These are phyloP conservation scores for Girardia tigrina DNA, from an alignment of 2,888 invertebrate genomes.

Conservation along the genomic window DNA sequence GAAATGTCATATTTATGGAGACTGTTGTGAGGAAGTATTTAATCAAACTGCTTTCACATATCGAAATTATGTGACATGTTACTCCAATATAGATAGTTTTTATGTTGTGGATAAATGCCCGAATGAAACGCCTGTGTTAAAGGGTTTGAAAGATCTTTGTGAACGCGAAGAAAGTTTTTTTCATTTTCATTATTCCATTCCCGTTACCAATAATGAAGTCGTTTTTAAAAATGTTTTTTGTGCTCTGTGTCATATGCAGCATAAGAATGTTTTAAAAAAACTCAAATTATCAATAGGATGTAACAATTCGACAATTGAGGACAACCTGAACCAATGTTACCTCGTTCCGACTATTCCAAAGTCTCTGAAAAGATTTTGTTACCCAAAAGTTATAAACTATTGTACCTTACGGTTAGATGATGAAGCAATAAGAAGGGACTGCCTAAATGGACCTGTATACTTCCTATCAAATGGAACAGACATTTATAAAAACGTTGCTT, in stretches of 20 bases:
- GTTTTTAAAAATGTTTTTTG: constrained; percentile 1
- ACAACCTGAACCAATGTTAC: background rate
- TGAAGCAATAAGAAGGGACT: background rate
- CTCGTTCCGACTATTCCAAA: background rate
- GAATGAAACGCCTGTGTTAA: background rate
- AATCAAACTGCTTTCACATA: background rate
- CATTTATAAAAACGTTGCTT: background rate
- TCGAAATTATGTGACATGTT: background rate
- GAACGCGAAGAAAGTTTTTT: background rate
- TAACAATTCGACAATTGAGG: background rate
- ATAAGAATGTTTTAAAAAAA: background rate
- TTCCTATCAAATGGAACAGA: background rate
- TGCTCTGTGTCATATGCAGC: background rate
- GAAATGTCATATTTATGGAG: background rate
- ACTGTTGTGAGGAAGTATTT: constrained; percentile 1
- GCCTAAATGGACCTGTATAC: background rate
- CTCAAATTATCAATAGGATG: background rate
- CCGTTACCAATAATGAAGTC: background rate
- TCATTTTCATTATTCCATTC: background rate
- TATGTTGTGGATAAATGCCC: background rate
- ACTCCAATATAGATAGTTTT: background rate
- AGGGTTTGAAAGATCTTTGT: background rate
- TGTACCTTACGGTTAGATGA: background rate
- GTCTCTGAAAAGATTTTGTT: background rate
- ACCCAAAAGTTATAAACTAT: background rate